A percentile compares a stretch with the other conserved stretches of the same genome.
These are phyloP conservation scores for Melanargia galathea DNA, from an alignment of 2,888 invertebrate species.

Conservation along the genomic window DNA sequence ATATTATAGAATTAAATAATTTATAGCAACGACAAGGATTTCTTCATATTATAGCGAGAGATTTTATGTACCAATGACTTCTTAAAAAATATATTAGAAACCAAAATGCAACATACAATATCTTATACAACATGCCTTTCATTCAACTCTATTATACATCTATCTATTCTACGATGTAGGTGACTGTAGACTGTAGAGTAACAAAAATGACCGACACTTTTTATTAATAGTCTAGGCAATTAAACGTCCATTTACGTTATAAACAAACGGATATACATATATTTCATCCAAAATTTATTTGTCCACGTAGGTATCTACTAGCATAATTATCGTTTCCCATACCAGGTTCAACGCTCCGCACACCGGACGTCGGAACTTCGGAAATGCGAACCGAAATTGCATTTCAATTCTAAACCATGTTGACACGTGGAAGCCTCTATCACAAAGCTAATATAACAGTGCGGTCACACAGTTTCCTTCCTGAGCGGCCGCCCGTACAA, in stretches of 20 bases:
- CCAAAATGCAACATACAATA: too few species aligned
- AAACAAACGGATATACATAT: slow-evolving; percentile 14
- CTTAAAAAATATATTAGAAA: too few species aligned
- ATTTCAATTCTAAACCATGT: slow-evolving; percentile 59
- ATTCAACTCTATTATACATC: too few species aligned
- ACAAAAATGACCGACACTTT: too few species aligned
- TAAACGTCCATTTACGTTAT: slow-evolving; percentile 4
- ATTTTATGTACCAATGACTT: background rate
- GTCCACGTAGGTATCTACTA: slow-evolving; percentile 6
- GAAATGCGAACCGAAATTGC: slow-evolving; percentile 69
- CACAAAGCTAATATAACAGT: slow-evolving; percentile 51
- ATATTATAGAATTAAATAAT: background rate
- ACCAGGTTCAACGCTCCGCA: slow-evolving; percentile 61
- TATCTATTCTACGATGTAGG: too few species aligned
- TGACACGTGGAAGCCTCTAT: slow-evolving; percentile 46
- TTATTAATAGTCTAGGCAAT: too few species aligned
- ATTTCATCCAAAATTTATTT: slow-evolving; percentile 8
- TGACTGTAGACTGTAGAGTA: too few species aligned
- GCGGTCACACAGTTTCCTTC: slow-evolving; percentile 76
- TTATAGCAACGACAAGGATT: background rate
- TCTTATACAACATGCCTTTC: too few species aligned
- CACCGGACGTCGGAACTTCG: slow-evolving; percentile 56
- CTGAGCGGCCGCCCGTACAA: slow-evolving; percentile 67
- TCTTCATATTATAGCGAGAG: background rate
- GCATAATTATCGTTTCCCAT: slow-evolving; percentile 14